Evolutionary conservation across 2,888 invertebrate species (phyloP).

Genomic region (Pteria penguin): DNA sequence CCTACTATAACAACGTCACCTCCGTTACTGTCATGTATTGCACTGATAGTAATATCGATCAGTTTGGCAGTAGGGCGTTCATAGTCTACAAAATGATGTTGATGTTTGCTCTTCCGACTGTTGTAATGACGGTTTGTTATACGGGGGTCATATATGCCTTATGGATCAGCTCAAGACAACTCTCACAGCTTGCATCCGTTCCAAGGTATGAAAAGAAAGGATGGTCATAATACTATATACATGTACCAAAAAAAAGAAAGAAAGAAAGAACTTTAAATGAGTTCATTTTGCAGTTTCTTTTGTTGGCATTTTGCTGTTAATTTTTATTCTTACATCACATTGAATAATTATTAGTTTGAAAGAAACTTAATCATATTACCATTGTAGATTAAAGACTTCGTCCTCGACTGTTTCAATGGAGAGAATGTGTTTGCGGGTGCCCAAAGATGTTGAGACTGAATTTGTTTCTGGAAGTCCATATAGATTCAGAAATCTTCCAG

Average conservation of each 20-base stretch:
- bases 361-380: too few species aligned
- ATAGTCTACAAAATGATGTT: conserved; percentile 79
- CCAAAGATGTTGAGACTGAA: too few species aligned
- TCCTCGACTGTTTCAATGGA: conserved; percentile 1
- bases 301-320: too few species aligned
- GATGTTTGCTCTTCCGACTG: conserved; percentile 79
- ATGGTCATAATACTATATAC: neutral
- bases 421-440: neutral
- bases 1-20: conserved; percentile 68
- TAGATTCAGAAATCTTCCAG: conserved; percentile 13
- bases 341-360: too few species aligned
- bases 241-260: neutral
- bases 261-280: too few species aligned
- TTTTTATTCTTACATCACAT: too few species aligned
- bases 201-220: conserved; percentile 15
- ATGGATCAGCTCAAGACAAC: conserved; percentile 80
- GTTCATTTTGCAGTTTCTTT: too few species aligned
- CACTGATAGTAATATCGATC: conserved; percentile 58
- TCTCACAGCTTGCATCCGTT: conserved; percentile 75
- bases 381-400: neutral
- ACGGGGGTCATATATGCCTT: conserved; percentile 80
- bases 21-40: conserved; percentile 63
- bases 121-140: conserved; percentile 80
- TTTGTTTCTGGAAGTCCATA: too few species aligned
- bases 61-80: conserved; percentile 62